Evolutionary conservation across 2,797 vertebrate genomes (phyloP), one percentile per base, ranked within the genome.

Genomic region (Bovichtus diacanthus): DNA sequence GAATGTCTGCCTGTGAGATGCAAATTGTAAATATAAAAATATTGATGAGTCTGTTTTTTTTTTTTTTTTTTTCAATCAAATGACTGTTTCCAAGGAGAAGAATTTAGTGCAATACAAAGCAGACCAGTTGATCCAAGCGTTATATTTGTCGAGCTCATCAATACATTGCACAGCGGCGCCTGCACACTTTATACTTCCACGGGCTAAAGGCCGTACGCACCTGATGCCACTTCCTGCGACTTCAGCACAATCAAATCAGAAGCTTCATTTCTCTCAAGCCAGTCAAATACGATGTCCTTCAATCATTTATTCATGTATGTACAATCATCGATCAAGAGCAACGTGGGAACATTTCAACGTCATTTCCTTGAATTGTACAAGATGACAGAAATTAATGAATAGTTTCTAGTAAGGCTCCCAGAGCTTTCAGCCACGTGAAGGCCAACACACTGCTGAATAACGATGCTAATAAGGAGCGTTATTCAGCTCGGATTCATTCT

Each of bases 231-330:
- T 66, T 34, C 23, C 41, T 59, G 21, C 19, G 6, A 47, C 74
- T 65, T 46, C 23, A 60, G 27, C 58, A 60, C 43, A 81, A 86
- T 75, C 47, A 62, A 78, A 39, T n/a, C 1, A 29, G 50, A 58
- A 70, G 21, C 41, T 47, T 71, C 13, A 74, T 47, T 44, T 72
- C 67, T 25, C 13, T 53, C 21, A 31, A 6, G 21, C 68, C 38
- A 56, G 46, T 72, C 60, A 19, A 64, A 74, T 46, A 74, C 55
- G 71, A 47, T 50, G 50, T 87, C 36, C 25, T 75, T 23, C 31
- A 81, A 86, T 85, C 31, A 78, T 77, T 82, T 81, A 80, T 75
- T 87, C 29, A 67, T 53, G 34, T 87, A 86, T 90, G 46, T 87
- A 88, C 82, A 90, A 81, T 41, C 34, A 84, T 87, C 71, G 70